These are phyloP conservation scores for Eupsilia transversa DNA, from an alignment of 2,888 invertebrate genomes.

Conservation along the genomic window DNA sequence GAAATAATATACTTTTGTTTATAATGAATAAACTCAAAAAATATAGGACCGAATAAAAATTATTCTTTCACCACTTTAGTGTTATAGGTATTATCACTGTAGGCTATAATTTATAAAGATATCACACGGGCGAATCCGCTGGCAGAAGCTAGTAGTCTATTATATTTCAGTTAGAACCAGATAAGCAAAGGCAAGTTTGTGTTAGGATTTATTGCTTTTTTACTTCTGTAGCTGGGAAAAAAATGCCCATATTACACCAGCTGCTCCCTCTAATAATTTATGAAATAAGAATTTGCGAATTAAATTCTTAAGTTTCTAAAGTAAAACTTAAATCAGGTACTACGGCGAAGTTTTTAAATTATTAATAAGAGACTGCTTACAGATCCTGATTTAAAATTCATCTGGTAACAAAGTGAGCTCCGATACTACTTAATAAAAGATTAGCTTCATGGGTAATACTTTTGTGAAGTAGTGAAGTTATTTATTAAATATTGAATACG, in stretches of 20 bases:
- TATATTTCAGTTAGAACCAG: background rate
- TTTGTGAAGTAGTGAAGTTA: slow-evolving; percentile 2
- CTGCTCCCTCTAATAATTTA: slow-evolving; percentile 5
- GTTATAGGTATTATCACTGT: too few species aligned
- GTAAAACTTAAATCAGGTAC: slow-evolving; percentile 49
- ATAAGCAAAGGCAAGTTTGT: background rate
- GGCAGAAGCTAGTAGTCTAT: too few species aligned
- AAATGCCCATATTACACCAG: background rate
- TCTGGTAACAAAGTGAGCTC: slow-evolving; percentile 16
- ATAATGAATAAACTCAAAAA: too few species aligned
- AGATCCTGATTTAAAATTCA: slow-evolving; percentile 44
- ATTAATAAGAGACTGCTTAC: slow-evolving; percentile 43
- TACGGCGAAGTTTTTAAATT: slow-evolving; percentile 40
- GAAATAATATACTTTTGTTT: too few species aligned
- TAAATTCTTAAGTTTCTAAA: slow-evolving; percentile 36
- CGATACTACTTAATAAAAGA: slow-evolving; percentile 30
- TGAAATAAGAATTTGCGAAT: slow-evolving; percentile 35
- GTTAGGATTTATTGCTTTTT: background rate
- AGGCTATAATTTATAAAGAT: too few species aligned
- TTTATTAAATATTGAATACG: background rate
- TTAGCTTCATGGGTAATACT: slow-evolving; percentile 24
- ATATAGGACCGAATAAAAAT: too few species aligned
- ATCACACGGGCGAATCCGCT: too few species aligned
- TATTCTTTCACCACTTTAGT: too few species aligned
- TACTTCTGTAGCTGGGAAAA: background rate